These are phyloP conservation scores for Phycodurus eques DNA, from an alignment of 2,113 vertebrate species.

Conservation along the genomic window DNA sequence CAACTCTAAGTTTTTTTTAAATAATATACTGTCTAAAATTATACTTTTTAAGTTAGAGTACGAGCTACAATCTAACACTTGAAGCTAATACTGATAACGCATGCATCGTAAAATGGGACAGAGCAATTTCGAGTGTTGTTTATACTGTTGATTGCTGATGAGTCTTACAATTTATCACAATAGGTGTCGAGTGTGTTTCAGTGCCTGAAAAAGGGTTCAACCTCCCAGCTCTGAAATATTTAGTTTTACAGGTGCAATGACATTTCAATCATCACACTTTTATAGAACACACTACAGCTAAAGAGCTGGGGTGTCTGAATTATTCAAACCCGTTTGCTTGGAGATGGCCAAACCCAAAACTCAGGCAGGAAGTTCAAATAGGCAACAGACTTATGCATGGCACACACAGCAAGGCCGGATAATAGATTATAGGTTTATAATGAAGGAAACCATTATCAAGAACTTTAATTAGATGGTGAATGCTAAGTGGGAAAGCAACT, in stretches of 20 bases:
- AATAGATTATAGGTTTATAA: conserved; percentile 30
- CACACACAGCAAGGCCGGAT: conserved; percentile 3
- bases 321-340: conserved; percentile 13
- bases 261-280: conserved; percentile 47
- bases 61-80: neutral
- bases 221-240: conserved; percentile 4
- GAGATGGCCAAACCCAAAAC: conserved; percentile 4
- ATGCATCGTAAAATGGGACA: neutral
- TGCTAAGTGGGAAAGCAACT: conserved; percentile 7
- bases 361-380: conserved; percentile 17
- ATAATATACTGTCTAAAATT: neutral
- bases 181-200: neutral
- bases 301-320: conserved; percentile 19
- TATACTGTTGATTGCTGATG: neutral
- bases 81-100: neutral
- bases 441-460: conserved; percentile 25
- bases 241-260: conserved; percentile 29
- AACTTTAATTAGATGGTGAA: conserved; percentile 26
- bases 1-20: no score
- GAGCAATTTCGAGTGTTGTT: neutral
- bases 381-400: conserved; percentile 19
- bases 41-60: no score
- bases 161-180: neutral
- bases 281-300: conserved; percentile 29
- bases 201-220: conserved; percentile 1